phyloP scores from a whole-genome alignment of 1,140 invertebrate species.

The Anoplolepis gracilipes region DNA sequence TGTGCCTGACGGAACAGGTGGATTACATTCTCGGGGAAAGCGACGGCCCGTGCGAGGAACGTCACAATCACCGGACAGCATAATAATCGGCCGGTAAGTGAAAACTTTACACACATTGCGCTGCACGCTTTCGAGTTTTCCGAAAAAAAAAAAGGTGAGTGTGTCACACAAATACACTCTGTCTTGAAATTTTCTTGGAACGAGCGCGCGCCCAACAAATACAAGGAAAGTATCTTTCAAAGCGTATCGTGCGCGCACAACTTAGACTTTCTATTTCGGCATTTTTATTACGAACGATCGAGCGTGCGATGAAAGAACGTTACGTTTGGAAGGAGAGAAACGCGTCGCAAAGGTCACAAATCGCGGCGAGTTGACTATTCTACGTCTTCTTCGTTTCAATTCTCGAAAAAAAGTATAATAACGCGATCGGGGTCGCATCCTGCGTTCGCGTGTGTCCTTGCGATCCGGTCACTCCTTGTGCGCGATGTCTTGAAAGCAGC shows the following conservation, averaged over 20 bases:
- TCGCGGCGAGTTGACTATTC: background rate
- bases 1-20: slow-evolving; percentile 72
- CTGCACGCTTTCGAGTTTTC: background rate
- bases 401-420: background rate
- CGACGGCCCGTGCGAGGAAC: slow-evolving; percentile 62
- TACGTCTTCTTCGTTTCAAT: too few relatives aligned
- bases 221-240: slow-evolving; percentile 24
- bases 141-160: background rate
- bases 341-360: slow-evolving; percentile 57
- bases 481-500: background rate
- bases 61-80: slow-evolving; percentile 53
- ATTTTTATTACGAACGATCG: slow-evolving; percentile 68
- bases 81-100: slow-evolving; percentile 54
- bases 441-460: background rate
- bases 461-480: background rate
- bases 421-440: background rate
- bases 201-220: background rate
- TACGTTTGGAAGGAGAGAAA: slow-evolving; percentile 18
- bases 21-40: slow-evolving; percentile 72
- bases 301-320: slow-evolving; percentile 38
- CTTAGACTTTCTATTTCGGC: slow-evolving; percentile 62
- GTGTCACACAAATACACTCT: too few relatives aligned
- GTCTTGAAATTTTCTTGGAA: background rate
- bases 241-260: background rate
- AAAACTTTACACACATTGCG: background rate